Conservation (phyloP, 2,113 vertebrate species). For the Proteles cristata region DNA sequence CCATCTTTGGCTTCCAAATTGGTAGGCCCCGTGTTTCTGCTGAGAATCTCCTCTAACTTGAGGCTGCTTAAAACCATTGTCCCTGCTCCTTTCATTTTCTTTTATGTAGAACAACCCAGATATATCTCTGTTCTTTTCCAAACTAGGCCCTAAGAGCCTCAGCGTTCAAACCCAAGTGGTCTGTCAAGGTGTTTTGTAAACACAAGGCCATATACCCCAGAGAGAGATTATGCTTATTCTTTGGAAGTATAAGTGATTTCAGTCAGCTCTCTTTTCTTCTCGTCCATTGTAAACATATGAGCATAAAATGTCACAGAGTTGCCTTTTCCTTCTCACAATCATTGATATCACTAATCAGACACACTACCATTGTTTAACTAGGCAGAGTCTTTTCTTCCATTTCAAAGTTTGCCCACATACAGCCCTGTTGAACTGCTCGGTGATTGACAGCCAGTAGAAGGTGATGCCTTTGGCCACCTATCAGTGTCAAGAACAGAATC, state of each 20-base stretch:
- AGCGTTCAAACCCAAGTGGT: neutral
- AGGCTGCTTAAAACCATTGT: neutral
- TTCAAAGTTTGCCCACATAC: neutral
- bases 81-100: neutral
- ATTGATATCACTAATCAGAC: constrained; percentile 16
- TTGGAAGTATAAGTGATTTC: constrained; percentile 22
- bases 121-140: constrained; percentile 10
- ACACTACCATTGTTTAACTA: neutral
- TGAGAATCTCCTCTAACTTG: neutral
- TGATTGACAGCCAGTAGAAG: constrained; percentile 42
- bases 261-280: neutral
- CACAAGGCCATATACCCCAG: constrained; percentile 22
- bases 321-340: neutral
- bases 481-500: constrained; percentile 27
- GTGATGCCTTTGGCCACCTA: neutral
- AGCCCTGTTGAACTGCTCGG: constrained; percentile 1
- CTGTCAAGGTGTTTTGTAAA: constrained; percentile 41
- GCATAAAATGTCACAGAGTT: constrained; percentile 52
- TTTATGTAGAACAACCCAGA: neutral
- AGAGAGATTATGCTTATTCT: constrained; percentile 6
- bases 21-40: neutral
- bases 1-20: neutral
- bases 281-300: constrained; percentile 37
- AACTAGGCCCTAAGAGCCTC: neutral
- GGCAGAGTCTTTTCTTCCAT: constrained; percentile 12